Evolutionary conservation across 2,888 invertebrate genomes (phyloP), one percentile per base, ranked within the genome.

Genomic region (Aleiodes leptofemur): DNA sequence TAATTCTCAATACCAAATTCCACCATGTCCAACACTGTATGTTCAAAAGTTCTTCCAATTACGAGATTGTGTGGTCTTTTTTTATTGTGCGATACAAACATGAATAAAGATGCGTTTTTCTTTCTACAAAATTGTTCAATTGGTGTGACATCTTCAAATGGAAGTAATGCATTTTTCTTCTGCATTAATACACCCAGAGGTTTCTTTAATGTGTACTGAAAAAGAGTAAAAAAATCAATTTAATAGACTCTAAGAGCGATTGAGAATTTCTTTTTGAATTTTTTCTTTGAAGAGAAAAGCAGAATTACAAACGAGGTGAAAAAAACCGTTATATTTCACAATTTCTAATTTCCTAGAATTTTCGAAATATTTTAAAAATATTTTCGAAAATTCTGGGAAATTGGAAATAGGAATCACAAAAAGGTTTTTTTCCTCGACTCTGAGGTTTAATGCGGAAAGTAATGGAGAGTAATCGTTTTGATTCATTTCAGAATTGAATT

Each of bases 1-100:
- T 94, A 98, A 72, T 94, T 93, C 72, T 96, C 96, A 29, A 99
- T 93, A 11, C 97, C 97, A 73, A 99, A 92, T 90, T 99, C 99
- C 74, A 97, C 93, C 98, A 99, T 98, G 87, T 99, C 99, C 74
- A 99, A 90, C 43, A 99, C 91, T 74, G 95, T 95, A 84, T 95
- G 93, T 89, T 99, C 96, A 90, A 94, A 98, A 86, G 96, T 94
- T 81, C 99, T 92, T 0, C 98, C 98, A 72, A 98, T 87, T 43
- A 98, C 91, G 59, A 99, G 90, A 90, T 98, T 98, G 86, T 98
- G 93, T 0, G 98, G 98, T 13, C 98, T 92, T 88, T 99, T 99
- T 90, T 99, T 99, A 69, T 95, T 96, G 86, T 98, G 96, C 0
- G 96, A 96, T 3, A 95, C 97, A 86, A 98, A 95, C 79, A 96